Evolutionary conservation across 2,113 vertebrate species (phyloP).

Genomic region (Ictalurus punctatus): DNA sequence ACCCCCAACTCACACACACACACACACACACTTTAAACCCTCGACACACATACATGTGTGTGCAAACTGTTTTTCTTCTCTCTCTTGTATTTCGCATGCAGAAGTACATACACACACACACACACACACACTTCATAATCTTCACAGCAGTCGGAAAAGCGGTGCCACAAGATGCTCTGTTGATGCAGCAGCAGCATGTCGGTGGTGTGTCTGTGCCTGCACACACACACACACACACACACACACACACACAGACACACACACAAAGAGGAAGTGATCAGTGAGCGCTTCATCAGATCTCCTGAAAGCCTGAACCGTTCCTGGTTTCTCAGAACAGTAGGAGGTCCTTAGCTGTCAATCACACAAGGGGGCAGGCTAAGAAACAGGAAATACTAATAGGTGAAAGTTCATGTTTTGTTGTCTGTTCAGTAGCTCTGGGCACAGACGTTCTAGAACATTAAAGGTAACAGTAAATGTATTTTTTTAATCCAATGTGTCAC

Average conservation of each 20-base stretch:
- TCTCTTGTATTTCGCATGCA: slow-evolving; percentile 42
- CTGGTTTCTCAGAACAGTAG: slow-evolving; percentile 8
- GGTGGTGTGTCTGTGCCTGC: not conserved
- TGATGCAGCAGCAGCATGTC: slow-evolving; percentile 19
- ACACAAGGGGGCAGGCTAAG: not conserved
- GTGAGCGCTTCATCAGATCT: not conserved
- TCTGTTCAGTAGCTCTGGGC: too few relatives aligned
- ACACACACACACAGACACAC: slow-evolving; percentile 8
- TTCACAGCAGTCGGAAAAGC: not conserved
- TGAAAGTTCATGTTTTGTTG: slow-evolving; percentile 4
- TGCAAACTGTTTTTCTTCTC: slow-evolving; percentile 8
- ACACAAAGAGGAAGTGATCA: slow-evolving; percentile 71
- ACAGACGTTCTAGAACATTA: not conserved
- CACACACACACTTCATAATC: slow-evolving; percentile 16
- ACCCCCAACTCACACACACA: slow-evolving; percentile 42
- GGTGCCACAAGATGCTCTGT: slow-evolving; percentile 14
- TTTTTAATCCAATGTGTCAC: not conserved
- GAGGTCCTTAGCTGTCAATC: slow-evolving; percentile 2
- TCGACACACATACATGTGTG: slow-evolving; percentile 12
- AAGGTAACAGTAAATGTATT: too few relatives aligned
- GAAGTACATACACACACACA: slow-evolving; percentile 36
- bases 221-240: slow-evolving; percentile 52
- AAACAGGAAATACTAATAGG: slow-evolving; percentile 13
- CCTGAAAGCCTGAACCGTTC: not conserved
- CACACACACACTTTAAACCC: slow-evolving; percentile 32